Evolutionary conservation across 2,113 vertebrate genomes (phyloP), one percentile per base, ranked within the genome.

Genomic region (Brevimyrus niger): DNA sequence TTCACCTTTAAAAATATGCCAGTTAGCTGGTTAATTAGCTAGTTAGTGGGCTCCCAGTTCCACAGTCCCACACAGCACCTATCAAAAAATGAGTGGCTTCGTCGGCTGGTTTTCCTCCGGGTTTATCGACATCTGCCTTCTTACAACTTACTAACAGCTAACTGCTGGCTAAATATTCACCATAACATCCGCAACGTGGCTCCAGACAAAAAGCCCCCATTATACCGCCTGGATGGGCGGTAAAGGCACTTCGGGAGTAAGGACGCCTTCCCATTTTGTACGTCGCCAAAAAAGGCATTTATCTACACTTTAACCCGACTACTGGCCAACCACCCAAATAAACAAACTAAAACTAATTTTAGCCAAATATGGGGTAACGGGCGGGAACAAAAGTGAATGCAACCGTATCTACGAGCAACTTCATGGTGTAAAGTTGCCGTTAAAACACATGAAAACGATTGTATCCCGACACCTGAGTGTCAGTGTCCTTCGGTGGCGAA

Each of bases 161-260:
- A 47, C 82, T 21, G 10, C 82, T 19, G 73, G 73, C 73, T 42
- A 17, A 17, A 80, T 42, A 7, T 19, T 38, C 73, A 38, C 73
- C 73, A 80, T 80, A 80, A 80, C 73, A 80, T 80, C 73, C 73
- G 73, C 73, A 80, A 80, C 73, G 73, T 80, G 73, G 73, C 73
- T 80, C 73, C 3, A 42, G 17, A 80, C 73, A 80, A 80, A 80
- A 38, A 80, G 17, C 73, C 73, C 35, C 73, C 61, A 69, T 69
- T 69, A 69, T n/a, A 3, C 61, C 61, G 61, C 61, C 23, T n/a
- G 13, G 31, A 31, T 15, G 65, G 31, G 27, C 65, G 65, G n/a
- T 27, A 35, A 73, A 35, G 31, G 65, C 23, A 35, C 65, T 35
- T 73, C 27, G 10, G n/a, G n/a, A 73, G 65, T 73, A 73, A 27